Conservation (phyloP, 2,113 vertebrate genomes). For the Benitochromis conjunctus region DNA sequence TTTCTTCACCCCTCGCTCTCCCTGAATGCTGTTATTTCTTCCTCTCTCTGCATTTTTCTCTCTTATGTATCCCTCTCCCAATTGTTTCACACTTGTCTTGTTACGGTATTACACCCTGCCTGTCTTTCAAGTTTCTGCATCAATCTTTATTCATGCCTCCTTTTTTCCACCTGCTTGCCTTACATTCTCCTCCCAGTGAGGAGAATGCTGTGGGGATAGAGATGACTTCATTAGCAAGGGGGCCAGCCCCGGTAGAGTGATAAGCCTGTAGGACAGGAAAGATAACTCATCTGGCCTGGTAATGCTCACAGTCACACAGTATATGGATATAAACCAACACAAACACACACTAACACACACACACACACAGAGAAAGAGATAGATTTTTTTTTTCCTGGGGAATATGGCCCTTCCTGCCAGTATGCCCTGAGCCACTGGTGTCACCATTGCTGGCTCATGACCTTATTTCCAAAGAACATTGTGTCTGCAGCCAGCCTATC, state of each 20-base stretch:
- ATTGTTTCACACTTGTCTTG: conserved; percentile 48
- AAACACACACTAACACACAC: neutral
- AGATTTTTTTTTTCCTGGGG: neutral
- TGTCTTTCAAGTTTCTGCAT: conserved; percentile 22
- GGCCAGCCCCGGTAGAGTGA: conserved; percentile 38
- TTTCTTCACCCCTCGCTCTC: conserved; percentile 57
- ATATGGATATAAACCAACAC: neutral
- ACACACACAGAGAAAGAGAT: neutral
- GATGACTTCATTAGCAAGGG: conserved; percentile 70
- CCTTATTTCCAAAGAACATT: conserved; percentile 49
- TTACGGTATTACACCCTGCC: neutral
- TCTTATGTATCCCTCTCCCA: conserved; percentile 29
- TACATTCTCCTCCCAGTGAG: neutral
- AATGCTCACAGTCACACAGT: conserved; percentile 30
- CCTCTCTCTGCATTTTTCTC: conserved; percentile 31
- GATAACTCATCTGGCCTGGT: conserved; percentile 52
- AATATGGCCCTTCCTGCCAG: neutral
- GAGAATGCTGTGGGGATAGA: conserved; percentile 27
- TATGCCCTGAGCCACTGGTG: neutral
- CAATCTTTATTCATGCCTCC: conserved; percentile 20
- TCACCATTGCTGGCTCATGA: conserved; percentile 28
- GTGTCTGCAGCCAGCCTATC: conserved; percentile 15
- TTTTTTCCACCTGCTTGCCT: conserved; percentile 21
- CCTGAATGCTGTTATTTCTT: conserved; percentile 46
- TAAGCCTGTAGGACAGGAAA: conserved; percentile 46